phyloP scores from a whole-genome alignment of 2,888 invertebrate genomes.

The Cepaea hortensis region DNA sequence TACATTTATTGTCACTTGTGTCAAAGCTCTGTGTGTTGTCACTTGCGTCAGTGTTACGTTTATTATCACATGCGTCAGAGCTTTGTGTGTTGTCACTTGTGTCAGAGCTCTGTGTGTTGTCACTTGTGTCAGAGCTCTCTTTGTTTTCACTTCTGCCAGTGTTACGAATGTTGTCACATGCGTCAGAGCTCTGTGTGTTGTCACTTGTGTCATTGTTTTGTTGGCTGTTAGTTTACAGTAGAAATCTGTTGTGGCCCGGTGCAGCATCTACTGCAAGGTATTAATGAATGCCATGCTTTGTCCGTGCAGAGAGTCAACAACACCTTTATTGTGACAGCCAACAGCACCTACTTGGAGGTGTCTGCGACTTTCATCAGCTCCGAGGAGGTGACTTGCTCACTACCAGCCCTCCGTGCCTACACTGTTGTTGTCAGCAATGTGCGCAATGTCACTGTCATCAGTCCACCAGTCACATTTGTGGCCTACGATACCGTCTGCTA shows the following conservation, averaged over 20 bases:
- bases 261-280: not conserved
- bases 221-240: too few species aligned
- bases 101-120: too few species aligned
- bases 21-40: too few species aligned
- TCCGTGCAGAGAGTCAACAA: conserved; percentile 25
- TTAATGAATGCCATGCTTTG: not conserved
- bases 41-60: too few species aligned
- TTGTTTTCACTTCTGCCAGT: too few species aligned
- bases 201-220: too few species aligned
- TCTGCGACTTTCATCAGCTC: conserved; percentile 58
- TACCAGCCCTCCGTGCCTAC: conserved; percentile 55
- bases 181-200: too few species aligned
- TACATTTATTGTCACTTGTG: too few species aligned
- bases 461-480: conserved; percentile 51
- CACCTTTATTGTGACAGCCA: conserved; percentile 25
- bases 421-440: conserved; percentile 61
- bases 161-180: too few species aligned
- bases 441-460: conserved; percentile 52
- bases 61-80: too few species aligned
- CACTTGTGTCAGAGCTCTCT: too few species aligned
- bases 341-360: conserved; percentile 34
- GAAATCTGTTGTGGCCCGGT: not conserved
- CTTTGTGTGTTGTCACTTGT: too few species aligned
- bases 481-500: conserved; percentile 61
- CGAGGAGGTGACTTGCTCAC: conserved; percentile 61